Conservation (phyloP, 2,797 vertebrate species). For the Anisognathus igniventris region DNA sequence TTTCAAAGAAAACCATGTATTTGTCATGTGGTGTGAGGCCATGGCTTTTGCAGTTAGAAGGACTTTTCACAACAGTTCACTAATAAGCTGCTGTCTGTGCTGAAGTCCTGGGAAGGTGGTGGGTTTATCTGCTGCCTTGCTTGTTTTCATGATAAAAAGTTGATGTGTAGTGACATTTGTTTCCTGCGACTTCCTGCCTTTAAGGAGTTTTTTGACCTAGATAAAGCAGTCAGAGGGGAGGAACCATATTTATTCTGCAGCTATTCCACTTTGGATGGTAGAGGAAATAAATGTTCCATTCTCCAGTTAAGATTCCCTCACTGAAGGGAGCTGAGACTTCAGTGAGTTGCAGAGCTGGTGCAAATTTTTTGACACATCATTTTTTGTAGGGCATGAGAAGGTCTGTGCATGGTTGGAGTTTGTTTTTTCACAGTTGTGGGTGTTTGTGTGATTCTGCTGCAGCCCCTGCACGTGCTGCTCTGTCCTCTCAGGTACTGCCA, state of each 20-base stretch:
- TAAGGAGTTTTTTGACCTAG: slow-evolving; percentile 65
- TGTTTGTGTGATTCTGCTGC: background rate
- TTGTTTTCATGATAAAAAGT: slow-evolving; percentile 42
- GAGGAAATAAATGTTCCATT: background rate
- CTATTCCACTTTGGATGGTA: background rate
- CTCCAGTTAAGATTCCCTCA: background rate
- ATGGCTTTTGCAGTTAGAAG: background rate
- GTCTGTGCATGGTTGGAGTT: background rate
- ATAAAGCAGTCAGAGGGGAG: slow-evolving; percentile 39
- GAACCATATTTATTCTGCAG: slow-evolving; percentile 27
- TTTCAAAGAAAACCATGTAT: background rate
- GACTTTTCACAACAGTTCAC: background rate
- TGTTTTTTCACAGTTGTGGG: background rate
- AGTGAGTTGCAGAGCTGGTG: background rate
- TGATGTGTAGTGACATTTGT: slow-evolving; percentile 66
- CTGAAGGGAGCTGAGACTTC: background rate
- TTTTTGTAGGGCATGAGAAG: background rate
- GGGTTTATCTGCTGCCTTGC: slow-evolving; percentile 34
- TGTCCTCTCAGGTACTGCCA: background rate
- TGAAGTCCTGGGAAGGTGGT: slow-evolving; percentile 24
- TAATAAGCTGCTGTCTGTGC: background rate
- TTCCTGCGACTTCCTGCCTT: slow-evolving; percentile 57
- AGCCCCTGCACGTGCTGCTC: background rate
- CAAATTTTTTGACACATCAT: background rate
- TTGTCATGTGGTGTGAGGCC: background rate